Evolutionary conservation across 2,113 vertebrate genomes (phyloP), one percentile per base, ranked within the genome.

Genomic region (Entomyzon cyanotis): DNA sequence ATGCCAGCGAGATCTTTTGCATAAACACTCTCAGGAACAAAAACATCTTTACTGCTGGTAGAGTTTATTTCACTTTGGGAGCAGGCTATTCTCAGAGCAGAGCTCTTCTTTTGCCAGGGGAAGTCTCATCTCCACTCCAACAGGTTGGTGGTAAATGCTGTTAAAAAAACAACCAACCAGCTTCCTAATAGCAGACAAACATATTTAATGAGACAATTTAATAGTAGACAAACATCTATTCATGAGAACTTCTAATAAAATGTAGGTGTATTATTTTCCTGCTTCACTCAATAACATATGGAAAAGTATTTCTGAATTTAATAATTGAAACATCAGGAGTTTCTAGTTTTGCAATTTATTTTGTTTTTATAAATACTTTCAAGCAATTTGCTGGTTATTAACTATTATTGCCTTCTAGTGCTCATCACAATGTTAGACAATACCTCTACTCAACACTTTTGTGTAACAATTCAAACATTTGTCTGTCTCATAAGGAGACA

Each of bases 11-110:
- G 77, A 90, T n/a, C 63, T 73, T 67, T 49, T 65, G 53, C 63
- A 85, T 44, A 89, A 95, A 91, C 84, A 74, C 39, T 69, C 87
- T 69, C 37, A 81, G 63, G 70, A 86, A 78, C 55, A 88, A 91
- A 95, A 91, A 27, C 67, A 87, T 70, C 75, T 85, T 91, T 53
- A 74, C 28, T 52, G 58, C 53, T 7, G 10, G 44, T 87, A 69
- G 62, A 73, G 67, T 79, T 95, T 62, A 58, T 76, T 91, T 83
- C 87, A 68, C 75, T 76, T 53, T 49, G 59, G 93, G 65, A 92
- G 49, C n/a, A 75, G 80, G 17, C 74, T 89, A 31, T 64, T 94
- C 65, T 94, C 69, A 53, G 47, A 87, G 81, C 53, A 94, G 58
- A 87, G 30, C 58, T 84, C 27, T 70, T 62, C 27, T 85, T 92